Percentiles rank a stretch among this genome's conserved stretches.
Evolutionary conservation across 2,113 vertebrate species (phyloP).

Genomic region (Phrynocephalus versicolor): DNA sequence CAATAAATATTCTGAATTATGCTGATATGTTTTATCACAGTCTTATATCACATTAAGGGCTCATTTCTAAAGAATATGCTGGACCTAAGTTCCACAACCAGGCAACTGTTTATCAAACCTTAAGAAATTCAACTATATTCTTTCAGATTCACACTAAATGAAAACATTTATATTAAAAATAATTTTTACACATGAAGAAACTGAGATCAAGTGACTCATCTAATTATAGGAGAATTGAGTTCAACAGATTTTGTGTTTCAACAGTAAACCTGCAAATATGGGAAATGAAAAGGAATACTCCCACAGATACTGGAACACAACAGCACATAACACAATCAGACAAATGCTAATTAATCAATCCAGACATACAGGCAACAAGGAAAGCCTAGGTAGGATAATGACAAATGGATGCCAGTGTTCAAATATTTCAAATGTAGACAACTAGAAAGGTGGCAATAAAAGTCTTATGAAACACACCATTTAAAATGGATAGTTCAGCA

Average conservation of each 20-base stretch:
- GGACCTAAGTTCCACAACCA: background rate
- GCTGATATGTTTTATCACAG: background rate
- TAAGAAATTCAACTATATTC: background rate
- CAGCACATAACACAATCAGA: background rate
- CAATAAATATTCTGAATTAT: background rate
- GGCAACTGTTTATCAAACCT: background rate
- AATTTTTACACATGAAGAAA: background rate
- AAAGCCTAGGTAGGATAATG: background rate
- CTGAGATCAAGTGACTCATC: background rate
- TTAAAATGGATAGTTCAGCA: slow-evolving; percentile 6
- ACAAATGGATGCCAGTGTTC: background rate
- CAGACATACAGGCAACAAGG: slow-evolving; percentile 14
- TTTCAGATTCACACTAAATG: background rate
- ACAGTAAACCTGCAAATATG: background rate
- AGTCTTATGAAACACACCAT: background rate
- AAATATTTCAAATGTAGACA: background rate
- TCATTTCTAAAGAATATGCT: background rate
- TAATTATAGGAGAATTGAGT: background rate
- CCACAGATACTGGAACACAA: slow-evolving; percentile 27
- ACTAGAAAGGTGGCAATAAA: background rate
- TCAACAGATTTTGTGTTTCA: background rate
- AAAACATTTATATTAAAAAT: background rate
- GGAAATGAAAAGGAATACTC: slow-evolving; percentile 7
- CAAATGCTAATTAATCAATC: background rate
- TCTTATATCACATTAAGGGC: background rate